Conservation (phyloP, 1,140 invertebrate species). For the Drepana arcuata region DNA sequence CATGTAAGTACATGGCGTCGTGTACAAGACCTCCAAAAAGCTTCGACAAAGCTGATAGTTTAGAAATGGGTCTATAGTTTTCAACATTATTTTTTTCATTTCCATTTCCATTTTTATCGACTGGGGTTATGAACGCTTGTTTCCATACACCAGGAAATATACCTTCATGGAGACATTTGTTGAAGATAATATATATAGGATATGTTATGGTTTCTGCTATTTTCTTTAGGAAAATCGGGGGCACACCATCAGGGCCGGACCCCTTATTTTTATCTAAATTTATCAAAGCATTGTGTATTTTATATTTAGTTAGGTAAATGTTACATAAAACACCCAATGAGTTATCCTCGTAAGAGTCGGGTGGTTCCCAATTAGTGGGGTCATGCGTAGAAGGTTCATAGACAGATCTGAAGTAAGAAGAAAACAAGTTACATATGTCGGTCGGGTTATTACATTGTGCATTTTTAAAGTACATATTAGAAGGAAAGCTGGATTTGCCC, state of each 20-base stretch:
- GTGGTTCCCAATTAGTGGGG: too few relatives aligned
- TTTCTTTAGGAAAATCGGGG: background rate
- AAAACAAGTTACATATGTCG: conserved; percentile 6
- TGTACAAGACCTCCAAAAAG: conserved; percentile 24
- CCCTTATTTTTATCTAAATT: too few relatives aligned
- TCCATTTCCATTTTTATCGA: conserved; percentile 4
- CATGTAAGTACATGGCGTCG: conserved; percentile 69
- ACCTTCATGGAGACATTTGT: conserved; percentile 5
- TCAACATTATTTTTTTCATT: conserved; percentile 2
- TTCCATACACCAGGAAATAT: conserved; percentile 6
- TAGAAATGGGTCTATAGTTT: too few relatives aligned
- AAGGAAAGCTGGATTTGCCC: conserved; percentile 1
- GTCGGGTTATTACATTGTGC: background rate
- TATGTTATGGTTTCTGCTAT: background rate
- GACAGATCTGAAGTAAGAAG: conserved; percentile 4
- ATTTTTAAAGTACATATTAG: conserved; percentile 1
- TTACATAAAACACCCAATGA: too few relatives aligned
- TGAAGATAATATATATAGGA: conserved; percentile 5
- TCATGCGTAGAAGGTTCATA: conserved; percentile 2
- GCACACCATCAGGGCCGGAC: too few relatives aligned
- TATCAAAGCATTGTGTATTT: too few relatives aligned
- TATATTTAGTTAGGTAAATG: too few relatives aligned
- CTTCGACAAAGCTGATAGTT: conserved; percentile 5
- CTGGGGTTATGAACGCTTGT: conserved; percentile 1
- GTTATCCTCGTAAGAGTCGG: too few relatives aligned